Evolutionary conservation across 2,113 vertebrate species (phyloP).

Genomic region (Bubo bubo): DNA sequence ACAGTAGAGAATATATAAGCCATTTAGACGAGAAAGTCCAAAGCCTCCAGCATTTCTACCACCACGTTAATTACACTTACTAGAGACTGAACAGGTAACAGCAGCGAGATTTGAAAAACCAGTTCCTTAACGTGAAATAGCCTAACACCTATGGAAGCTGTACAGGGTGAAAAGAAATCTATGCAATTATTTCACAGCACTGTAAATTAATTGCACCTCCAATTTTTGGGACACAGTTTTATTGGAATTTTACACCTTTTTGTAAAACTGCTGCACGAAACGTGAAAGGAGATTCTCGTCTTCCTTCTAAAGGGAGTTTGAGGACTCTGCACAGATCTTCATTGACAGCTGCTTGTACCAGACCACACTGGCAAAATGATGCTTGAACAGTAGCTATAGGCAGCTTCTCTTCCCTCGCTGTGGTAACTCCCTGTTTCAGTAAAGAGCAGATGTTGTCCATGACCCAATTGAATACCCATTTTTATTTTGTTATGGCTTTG

Average conservation of each 20-base stretch:
- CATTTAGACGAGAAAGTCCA: background rate
- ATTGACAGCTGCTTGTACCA: background rate
- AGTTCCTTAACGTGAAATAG: background rate
- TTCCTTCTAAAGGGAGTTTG: background rate
- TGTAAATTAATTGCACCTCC: background rate
- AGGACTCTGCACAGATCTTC: background rate
- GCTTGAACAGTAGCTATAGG: background rate
- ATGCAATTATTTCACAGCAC: background rate
- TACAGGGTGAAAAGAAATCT: background rate
- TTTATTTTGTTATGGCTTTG: constrained; percentile 42
- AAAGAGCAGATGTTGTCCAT: constrained; percentile 13
- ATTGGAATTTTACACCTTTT: background rate
- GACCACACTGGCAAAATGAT: background rate
- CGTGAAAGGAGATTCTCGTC: background rate
- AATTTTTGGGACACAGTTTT: background rate
- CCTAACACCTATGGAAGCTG: background rate
- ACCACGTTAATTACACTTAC: background rate
- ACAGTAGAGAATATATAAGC: background rate
- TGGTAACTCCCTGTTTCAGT: background rate
- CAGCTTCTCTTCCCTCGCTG: background rate
- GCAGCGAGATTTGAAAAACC: background rate
- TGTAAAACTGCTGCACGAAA: background rate
- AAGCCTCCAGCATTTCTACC: background rate
- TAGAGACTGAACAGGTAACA: background rate
- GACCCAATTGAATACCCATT: constrained; percentile 9